Percentiles rank a stretch among this genome's conserved stretches.
phyloP scores from a whole-genome alignment of 2,888 invertebrate species.

The Exephanes ischioxanthus region DNA sequence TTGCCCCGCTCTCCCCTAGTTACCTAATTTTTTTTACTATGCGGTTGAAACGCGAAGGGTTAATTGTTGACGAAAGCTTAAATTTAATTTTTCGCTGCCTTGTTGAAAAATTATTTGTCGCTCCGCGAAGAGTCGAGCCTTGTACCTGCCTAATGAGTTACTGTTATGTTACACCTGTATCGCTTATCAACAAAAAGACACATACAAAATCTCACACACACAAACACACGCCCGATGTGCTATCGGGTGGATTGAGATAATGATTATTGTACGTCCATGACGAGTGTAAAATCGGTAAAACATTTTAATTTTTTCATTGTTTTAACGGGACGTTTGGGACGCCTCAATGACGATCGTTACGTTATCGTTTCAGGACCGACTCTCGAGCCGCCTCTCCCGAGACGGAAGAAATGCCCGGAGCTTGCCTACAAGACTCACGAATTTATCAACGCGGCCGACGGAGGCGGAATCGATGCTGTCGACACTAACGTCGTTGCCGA shows the following conservation, averaged over 20 bases:
- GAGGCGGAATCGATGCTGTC: constrained; percentile 87
- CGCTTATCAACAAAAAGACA: not conserved
- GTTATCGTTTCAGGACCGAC: constrained; percentile 84
- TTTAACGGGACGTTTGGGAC: not conserved
- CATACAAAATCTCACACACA: constrained; percentile 16
- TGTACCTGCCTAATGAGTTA: constrained; percentile 30
- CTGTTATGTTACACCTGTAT: constrained; percentile 20
- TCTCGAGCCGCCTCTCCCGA: constrained; percentile 93
- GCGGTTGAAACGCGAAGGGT: not conserved
- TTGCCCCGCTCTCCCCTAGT: too few relatives aligned
- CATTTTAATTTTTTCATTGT: not conserved
- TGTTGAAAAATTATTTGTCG: constrained; percentile 35
- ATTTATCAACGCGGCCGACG: constrained; percentile 88
- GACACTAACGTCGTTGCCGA: constrained; percentile 87
- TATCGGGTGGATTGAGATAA: constrained; percentile 28
- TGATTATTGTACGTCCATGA: constrained; percentile 5
- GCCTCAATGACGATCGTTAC: constrained; percentile 45
- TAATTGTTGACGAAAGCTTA: not conserved
- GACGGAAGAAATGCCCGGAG: constrained; percentile 95
- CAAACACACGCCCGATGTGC: constrained; percentile 29
- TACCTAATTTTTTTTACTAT: too few relatives aligned
- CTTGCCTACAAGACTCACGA: constrained; percentile 95
- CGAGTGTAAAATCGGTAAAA: constrained; percentile 2
- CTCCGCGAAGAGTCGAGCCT: constrained; percentile 55
- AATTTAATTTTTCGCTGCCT: constrained; percentile 37